Evolutionary conservation across 1,140 invertebrate genomes (phyloP).

Genomic region (Drosophila triauraria): DNA sequence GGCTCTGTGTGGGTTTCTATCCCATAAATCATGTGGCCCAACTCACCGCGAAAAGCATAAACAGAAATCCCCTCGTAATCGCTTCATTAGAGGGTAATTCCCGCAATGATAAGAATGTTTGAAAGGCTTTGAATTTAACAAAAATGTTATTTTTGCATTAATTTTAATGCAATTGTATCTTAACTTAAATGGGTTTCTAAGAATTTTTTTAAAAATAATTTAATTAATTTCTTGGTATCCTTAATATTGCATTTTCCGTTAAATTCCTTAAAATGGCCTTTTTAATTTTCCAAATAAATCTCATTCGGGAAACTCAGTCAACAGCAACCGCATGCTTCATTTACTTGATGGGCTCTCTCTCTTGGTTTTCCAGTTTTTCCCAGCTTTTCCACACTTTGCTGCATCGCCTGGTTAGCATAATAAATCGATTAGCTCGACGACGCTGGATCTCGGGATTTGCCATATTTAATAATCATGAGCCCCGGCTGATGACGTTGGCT

Average conservation of each 20-base stretch:
- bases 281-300: slow-evolving; percentile 26
- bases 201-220: background rate
- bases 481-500: slow-evolving; percentile 66
- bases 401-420: slow-evolving; percentile 81
- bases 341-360: slow-evolving; percentile 46
- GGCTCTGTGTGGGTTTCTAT: slow-evolving; percentile 5
- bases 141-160: background rate
- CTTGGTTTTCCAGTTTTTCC: slow-evolving; percentile 2
- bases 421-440: slow-evolving; percentile 77
- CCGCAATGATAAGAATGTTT: background rate
- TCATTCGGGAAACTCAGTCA: background rate
- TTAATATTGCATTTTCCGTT: too few relatives aligned
- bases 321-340: slow-evolving; percentile 57
- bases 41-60: background rate
- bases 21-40: slow-evolving; percentile 59
- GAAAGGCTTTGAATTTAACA: background rate
- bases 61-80: slow-evolving; percentile 20
- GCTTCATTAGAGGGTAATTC: slow-evolving; percentile 10
- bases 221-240: too few relatives aligned
- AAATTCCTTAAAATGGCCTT: background rate
- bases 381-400: slow-evolving; percentile 66
- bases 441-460: slow-evolving; percentile 56
- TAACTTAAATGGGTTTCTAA: background rate
- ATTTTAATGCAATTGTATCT: too few relatives aligned
- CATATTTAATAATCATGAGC: slow-evolving; percentile 81